A percentile compares a stretch with the other conserved stretches of the same genome.
Evolutionary conservation across 2,797 vertebrate species (phyloP).

Genomic region (Benthosema pterotum): DNA sequence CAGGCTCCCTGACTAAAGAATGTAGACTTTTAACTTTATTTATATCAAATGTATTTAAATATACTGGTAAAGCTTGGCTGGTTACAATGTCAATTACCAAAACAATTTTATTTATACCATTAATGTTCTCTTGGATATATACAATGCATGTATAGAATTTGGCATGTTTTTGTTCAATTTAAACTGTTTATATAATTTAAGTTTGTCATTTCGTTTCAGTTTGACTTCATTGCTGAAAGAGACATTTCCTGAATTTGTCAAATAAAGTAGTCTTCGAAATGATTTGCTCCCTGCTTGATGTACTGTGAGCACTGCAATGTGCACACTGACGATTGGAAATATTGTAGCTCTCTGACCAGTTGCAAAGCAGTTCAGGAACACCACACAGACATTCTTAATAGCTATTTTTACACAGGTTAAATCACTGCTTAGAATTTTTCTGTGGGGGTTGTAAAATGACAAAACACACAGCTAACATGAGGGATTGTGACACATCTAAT

Average conservation of each 20-base stretch:
- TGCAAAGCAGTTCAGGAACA: not conserved
- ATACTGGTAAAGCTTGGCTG: slow-evolving; percentile 75
- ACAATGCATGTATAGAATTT: slow-evolving; percentile 18
- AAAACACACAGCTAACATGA: slow-evolving; percentile 39
- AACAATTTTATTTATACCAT: slow-evolving; percentile 50
- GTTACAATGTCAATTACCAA: slow-evolving; percentile 77
- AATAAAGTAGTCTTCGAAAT: slow-evolving; percentile 5
- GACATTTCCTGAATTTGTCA: slow-evolving; percentile 21
- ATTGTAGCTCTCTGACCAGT: not conserved
- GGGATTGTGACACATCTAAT: slow-evolving; percentile 41
- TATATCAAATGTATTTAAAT: slow-evolving; percentile 68
- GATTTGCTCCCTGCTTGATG: slow-evolving; percentile 1
- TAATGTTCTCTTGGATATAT: slow-evolving; percentile 56
- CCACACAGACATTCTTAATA: not conserved
- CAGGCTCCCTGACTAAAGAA: slow-evolving; percentile 44
- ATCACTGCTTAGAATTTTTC: no score
- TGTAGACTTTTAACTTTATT: slow-evolving; percentile 53
- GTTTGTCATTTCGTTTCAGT: slow-evolving; percentile 22
- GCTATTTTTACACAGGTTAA: no score
- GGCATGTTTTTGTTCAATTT: slow-evolving; percentile 19
- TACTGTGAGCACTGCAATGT: not conserved
- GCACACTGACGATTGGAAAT: slow-evolving; percentile 1
- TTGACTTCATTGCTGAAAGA: slow-evolving; percentile 16
- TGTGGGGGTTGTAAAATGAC: slow-evolving; percentile 12
- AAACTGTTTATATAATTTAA: slow-evolving; percentile 48